Base-by-base conservation (phyloP, 2,113 vertebrate genomes). In the Dicaeum eximium region DNA sequence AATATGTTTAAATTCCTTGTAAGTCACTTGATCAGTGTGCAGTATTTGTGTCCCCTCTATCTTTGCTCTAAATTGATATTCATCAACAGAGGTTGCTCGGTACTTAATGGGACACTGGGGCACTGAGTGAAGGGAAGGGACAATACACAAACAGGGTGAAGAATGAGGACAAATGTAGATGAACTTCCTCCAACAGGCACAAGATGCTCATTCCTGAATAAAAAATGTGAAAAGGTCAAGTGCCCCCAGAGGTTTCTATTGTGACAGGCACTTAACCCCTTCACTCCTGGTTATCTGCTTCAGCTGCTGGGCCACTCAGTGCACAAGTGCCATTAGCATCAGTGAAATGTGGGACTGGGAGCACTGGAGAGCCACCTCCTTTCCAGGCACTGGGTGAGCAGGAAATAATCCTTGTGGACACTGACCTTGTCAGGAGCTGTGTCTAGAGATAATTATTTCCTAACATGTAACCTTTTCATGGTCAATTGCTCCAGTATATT, bases 261-360 rank as follows among this genome's bases (percentile, higher is more conserved):
- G 97, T 97, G 96, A 95, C 95, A 96, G 91, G 95, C 97, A 97
- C 95, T 97, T 97, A 97, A 97, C 97, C 96, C 96, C 91, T 95
- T 97, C 93, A 81, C 95, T 96, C 91, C 95, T 95, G 92, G 91
- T 97, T 97, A 96, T 96, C 96, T 96, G 95, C 94, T 95, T 97
- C 92, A 95, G 91, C 96, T 97, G 96, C 92, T 92, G 77, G 90
- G 88, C 92, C 75, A 78, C 91, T 94, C 48, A 16, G 79, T 94
- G 91, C 84, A 93, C 86, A 92, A 96, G 91, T 90, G 78, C 90
- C 86, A 91, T 93, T 96, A 92, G 79, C 91, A 90, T 95, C 77
- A 50, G 64, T 74, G 90, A 62, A 90, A 90, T 82, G 93, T 38
- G 69, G 70, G 31, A 11, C 45, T 65, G 91, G 81, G 80, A 56